A percentile compares a stretch with the other conserved stretches of the same genome.
phyloP scores from a whole-genome alignment of 2,888 invertebrate species.

The Synanthedon andrenaeformis region DNA sequence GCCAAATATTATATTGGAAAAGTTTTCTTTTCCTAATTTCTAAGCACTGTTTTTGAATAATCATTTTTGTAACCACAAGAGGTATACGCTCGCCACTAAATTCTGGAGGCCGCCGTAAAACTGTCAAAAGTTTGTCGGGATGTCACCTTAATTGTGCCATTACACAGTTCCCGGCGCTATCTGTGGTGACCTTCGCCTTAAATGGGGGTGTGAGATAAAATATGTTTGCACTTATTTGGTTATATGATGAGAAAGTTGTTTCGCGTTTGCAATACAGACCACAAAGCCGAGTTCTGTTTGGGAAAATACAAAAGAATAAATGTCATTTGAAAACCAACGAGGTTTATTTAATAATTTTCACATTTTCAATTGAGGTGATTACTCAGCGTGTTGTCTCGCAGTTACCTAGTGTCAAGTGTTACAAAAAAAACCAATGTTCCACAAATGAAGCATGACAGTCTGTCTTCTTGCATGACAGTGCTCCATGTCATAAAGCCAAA shows the following conservation, averaged over 20 bases:
- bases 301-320: too few relatives aligned
- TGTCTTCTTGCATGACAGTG: too few relatives aligned
- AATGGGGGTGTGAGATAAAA: background rate
- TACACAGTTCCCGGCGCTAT: constrained; percentile 14
- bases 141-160: constrained; percentile 18
- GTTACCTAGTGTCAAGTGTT: too few relatives aligned
- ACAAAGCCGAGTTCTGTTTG: background rate
- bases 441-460: too few relatives aligned
- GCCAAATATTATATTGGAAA: too few relatives aligned
- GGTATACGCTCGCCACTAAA: constrained; percentile 6
- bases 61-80: background rate
- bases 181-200: constrained; percentile 10
- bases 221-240: background rate
- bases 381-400: too few relatives aligned
- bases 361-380: too few relatives aligned
- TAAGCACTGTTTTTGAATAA: background rate
- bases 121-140: constrained; percentile 16
- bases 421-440: too few relatives aligned
- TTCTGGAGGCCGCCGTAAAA: constrained; percentile 13
- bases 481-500: too few relatives aligned
- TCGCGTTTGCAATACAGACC: background rate
- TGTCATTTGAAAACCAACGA: too few relatives aligned
- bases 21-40: background rate
- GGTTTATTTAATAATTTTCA: too few relatives aligned
- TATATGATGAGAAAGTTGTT: background rate